Percentiles rank a stretch among this genome's conserved stretches.
Evolutionary conservation across 2,113 vertebrate genomes (phyloP).

Genomic region (Peucedramus taeniatus): DNA sequence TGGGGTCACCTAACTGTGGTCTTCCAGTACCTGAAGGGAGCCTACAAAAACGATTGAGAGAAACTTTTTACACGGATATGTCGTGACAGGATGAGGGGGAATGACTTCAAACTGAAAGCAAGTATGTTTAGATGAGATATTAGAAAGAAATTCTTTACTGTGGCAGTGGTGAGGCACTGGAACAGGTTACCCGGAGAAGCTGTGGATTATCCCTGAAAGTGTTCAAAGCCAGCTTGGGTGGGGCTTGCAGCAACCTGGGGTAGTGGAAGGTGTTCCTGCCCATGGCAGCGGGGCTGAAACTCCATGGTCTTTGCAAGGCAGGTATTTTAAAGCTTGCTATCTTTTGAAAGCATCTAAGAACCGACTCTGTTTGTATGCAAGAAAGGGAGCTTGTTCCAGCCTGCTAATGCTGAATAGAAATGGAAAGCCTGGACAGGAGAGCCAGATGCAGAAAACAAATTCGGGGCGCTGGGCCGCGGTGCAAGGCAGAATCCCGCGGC

Average conservation of each 20-base stretch:
- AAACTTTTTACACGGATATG: not conserved
- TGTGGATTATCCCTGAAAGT: not conserved
- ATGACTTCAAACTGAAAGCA: not conserved
- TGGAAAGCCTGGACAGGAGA: fast-evolving
- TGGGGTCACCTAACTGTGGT: not conserved
- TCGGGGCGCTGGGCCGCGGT: fast-evolving
- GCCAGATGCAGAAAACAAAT: fast-evolving
- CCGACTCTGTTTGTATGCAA: no score
- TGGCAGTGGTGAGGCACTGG: not conserved
- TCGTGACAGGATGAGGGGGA: no score
- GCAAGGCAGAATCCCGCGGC: not conserved
- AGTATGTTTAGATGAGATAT: not conserved
- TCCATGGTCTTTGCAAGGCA: not conserved
- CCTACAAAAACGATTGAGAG: not conserved
- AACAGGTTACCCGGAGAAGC: not conserved
- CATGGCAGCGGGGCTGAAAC: not conserved
- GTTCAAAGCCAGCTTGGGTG: not conserved
- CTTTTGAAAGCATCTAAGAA: not conserved
- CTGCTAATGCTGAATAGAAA: no score
- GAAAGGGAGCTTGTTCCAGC: not conserved
- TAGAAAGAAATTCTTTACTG: not conserved
- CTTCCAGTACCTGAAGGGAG: not conserved
- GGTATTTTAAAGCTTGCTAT: not conserved
- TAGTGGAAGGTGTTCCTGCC: not conserved
- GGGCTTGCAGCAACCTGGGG: not conserved